Base-by-base conservation (phyloP, 2,797 vertebrate genomes). In the Micromesistius poutassou region DNA sequence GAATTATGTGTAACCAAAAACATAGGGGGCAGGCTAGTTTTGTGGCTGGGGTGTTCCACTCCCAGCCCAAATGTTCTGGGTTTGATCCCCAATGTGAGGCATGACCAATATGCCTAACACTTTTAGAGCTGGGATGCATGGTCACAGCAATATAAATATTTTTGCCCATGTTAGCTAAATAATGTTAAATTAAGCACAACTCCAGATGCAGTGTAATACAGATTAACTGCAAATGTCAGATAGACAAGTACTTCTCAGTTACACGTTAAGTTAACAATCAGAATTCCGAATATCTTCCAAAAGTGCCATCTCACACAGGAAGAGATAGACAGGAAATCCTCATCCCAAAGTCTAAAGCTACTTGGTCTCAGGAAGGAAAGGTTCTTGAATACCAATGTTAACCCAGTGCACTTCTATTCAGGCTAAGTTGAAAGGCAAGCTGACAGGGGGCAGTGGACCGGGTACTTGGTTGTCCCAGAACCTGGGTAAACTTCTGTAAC, bases 381-480 rank as follows among this genome's bases (percentile, higher is more conserved):
- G 46, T 35, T 80, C 79, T 77, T 79, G 50, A 76, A 71, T 78
- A 77, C 40, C 84, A 77, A 81, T 74, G 30, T 80, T 72, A 80
- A 62, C 50, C 80, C 73, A 75, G 2, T 78, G 55, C 25, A 80
- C 72, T 81, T 82, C 74, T 36, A 78, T 85, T 80, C 50, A 77
- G 77, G 76, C 75, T 77, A 36, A 55, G 70, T 75, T 77, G 40
- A 30, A 31, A 13, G 10, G 30, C 30, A 3, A 62, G 55, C 55
- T 25, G 55, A 62, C 55, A 55, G 46, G 55, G 55, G 55, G 22
- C 55, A 25, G 22, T 62, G 22, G 9, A 62, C 55, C 22, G 6
- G 55, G n/a, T 62, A 55, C 46, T 55, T 22, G 4, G 16, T 46
- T 46, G 42, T 19, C 10, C 14, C 3, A 46, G 42, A 55, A 55